Conservation (phyloP, 2,888 invertebrate species). For the Mesochorus sp. region DNA sequence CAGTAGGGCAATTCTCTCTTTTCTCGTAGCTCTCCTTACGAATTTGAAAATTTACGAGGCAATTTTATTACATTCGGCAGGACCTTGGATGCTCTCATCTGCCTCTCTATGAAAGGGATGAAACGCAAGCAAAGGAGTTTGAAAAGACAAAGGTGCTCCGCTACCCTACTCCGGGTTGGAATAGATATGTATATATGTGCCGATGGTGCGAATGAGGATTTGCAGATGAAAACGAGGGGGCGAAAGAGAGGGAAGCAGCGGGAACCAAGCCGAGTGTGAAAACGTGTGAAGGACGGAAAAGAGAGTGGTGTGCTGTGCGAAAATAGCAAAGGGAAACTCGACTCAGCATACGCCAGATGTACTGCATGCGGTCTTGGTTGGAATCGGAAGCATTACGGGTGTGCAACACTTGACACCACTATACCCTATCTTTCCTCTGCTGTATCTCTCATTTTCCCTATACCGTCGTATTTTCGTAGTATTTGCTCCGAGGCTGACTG, state of each 20-base stretch:
- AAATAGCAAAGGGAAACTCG: conserved; percentile 63
- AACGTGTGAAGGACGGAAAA: conserved; percentile 42
- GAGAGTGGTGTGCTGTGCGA: conserved; percentile 51
- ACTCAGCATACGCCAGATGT: conserved; percentile 72
- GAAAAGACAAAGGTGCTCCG: conserved; percentile 45
- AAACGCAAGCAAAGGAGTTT: conserved; percentile 12
- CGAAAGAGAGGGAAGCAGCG: background rate
- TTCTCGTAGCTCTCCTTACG: conserved; percentile 46
- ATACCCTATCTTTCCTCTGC: conserved; percentile 7
- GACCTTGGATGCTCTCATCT: conserved; percentile 52
- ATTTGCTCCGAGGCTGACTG: conserved; percentile 2
- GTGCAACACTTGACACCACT: conserved; percentile 65
- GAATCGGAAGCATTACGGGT: conserved; percentile 61
- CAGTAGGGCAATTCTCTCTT: conserved; percentile 29
- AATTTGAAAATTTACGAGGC: conserved; percentile 71
- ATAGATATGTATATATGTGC: background rate
- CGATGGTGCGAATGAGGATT: conserved; percentile 39
- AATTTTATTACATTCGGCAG: conserved; percentile 70
- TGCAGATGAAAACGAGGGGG: conserved; percentile 22
- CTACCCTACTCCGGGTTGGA: background rate
- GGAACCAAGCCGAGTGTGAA: conserved; percentile 7
- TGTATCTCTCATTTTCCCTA: conserved; percentile 11
- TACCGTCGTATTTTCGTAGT: conserved; percentile 32
- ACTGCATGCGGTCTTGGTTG: conserved; percentile 68
- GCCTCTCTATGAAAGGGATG: conserved; percentile 40